Evolutionary conservation across 2,113 vertebrate genomes (phyloP).

Genomic region (Ptilorrhoa leucosticta): DNA sequence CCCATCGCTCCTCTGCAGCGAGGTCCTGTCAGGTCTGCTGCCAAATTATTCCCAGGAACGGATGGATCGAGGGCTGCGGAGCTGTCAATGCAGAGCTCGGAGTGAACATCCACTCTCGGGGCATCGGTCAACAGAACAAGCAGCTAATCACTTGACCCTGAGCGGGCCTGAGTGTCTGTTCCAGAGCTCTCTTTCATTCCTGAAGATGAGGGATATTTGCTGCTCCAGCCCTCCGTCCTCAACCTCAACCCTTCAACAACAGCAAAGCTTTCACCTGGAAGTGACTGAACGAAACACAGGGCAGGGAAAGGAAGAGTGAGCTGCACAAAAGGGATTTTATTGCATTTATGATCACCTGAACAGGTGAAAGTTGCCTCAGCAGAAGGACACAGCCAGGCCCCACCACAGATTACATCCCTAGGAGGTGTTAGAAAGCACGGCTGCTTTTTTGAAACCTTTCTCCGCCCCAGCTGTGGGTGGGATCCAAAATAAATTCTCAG

Average conservation of each 20-base stretch:
- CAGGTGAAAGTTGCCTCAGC: not conserved
- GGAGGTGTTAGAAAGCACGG: not conserved
- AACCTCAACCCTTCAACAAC: not conserved
- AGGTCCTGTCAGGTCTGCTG: not conserved
- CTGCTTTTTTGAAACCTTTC: not conserved
- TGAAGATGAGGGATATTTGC: not conserved
- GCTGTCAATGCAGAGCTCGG: not conserved
- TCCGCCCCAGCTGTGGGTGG: not conserved
- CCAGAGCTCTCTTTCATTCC: not conserved
- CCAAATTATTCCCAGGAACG: not conserved
- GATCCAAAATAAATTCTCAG: not conserved
- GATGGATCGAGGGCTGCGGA: not conserved
- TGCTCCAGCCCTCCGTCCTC: not conserved
- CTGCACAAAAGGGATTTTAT: not conserved
- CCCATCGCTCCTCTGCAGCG: not conserved
- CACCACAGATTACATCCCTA: not conserved
- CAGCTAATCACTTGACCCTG: not conserved
- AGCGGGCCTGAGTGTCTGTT: not conserved
- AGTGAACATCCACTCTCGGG: not conserved
- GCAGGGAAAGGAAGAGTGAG: not conserved
- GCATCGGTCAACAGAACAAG: not conserved
- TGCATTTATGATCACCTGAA: not conserved
- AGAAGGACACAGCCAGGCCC: not conserved
- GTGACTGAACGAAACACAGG: fast-evolving
- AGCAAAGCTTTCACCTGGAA: not conserved